Percentiles rank a stretch among this genome's conserved stretches.
phyloP scores from a whole-genome alignment of 2,888 invertebrate species.

The Phyllotreta striolata region DNA sequence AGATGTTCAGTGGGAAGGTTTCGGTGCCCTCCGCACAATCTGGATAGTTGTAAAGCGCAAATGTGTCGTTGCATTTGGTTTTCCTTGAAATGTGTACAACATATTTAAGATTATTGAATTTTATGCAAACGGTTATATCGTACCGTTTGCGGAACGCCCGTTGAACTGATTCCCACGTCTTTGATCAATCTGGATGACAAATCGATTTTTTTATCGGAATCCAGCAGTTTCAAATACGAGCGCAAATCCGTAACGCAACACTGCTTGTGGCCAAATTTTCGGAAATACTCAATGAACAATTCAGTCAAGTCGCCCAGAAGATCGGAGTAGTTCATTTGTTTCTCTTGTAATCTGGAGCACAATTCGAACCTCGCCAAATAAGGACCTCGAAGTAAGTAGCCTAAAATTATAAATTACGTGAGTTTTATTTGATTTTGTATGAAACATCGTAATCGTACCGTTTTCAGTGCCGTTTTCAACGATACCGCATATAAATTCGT shows the following conservation, averaged over 20 bases:
- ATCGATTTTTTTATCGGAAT: constrained; percentile 68
- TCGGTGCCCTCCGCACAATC: constrained; percentile 74
- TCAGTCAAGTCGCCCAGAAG: constrained; percentile 72
- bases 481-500: constrained; percentile 60
- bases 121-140: constrained; percentile 37
- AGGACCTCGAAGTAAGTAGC: constrained; percentile 76
- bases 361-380: constrained; percentile 84
- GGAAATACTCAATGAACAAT: constrained; percentile 79
- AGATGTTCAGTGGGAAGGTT: constrained; percentile 65
- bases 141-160: constrained; percentile 70
- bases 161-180: constrained; percentile 71
- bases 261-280: constrained; percentile 83
- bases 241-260: constrained; percentile 87
- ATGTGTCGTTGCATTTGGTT: constrained; percentile 85
- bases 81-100: constrained; percentile 60
- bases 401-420: constrained; percentile 42
- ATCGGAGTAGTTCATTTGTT: constrained; percentile 64
- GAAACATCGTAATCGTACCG: constrained; percentile 45
- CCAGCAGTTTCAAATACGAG: constrained; percentile 75
- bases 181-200: constrained; percentile 68
- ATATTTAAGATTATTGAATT: neutral
- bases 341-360: constrained; percentile 68
- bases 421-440: neutral
- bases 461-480: constrained; percentile 58
- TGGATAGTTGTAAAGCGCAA: constrained; percentile 77